Evolutionary conservation across 1,140 invertebrate genomes (phyloP).

Genomic region (Oreohelix idahoensis): DNA sequence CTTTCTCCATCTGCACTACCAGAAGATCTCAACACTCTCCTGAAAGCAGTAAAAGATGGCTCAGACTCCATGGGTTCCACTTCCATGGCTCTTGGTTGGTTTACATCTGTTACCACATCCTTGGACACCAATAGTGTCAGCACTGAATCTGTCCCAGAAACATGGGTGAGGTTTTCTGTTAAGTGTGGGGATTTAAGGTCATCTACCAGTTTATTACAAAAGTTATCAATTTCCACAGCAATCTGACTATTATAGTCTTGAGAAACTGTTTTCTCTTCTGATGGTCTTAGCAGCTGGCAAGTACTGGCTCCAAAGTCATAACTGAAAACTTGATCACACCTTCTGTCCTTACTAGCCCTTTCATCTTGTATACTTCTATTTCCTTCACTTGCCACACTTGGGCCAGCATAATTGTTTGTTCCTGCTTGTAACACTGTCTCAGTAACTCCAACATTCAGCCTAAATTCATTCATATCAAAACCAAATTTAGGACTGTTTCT

Average conservation of each 20-base stretch:
- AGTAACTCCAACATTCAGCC: background rate
- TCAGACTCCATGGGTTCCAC: background rate
- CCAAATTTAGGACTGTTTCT: background rate
- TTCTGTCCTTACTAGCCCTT: too few relatives aligned
- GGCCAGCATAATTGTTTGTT: background rate
- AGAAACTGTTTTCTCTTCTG: background rate
- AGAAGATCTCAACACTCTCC: background rate
- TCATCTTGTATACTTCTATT: too few relatives aligned
- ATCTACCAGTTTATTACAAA: slow-evolving; percentile 44
- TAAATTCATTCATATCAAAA: background rate
- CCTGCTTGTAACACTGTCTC: background rate
- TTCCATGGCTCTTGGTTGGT: slow-evolving; percentile 17
- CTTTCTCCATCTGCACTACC: background rate
- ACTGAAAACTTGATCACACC: too few relatives aligned
- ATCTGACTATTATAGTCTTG: slow-evolving; percentile 28
- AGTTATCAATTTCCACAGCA: slow-evolving; percentile 45
- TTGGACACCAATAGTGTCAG: background rate
- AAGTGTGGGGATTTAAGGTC: slow-evolving; percentile 23
- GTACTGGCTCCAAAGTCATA: background rate
- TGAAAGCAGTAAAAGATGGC: background rate
- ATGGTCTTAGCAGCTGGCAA: background rate
- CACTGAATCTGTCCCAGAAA: background rate
- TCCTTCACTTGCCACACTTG: too few relatives aligned
- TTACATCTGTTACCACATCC: slow-evolving; percentile 7
- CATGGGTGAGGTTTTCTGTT: background rate